phyloP scores from a whole-genome alignment of 2,888 invertebrate species.

The Hemaris fuciformis region DNA sequence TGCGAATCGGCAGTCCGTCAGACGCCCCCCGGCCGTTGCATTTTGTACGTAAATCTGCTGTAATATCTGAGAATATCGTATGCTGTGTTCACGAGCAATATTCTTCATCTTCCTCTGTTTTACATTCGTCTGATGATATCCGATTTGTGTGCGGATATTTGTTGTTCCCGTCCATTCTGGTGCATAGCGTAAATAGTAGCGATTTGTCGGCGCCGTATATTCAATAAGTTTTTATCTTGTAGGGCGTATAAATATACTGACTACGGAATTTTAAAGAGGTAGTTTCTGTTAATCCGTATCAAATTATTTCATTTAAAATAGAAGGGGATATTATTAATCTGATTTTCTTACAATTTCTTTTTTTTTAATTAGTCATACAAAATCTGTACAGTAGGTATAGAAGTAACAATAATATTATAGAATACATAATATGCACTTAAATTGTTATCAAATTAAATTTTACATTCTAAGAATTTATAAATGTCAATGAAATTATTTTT shows the following conservation, averaged over 20 bases:
- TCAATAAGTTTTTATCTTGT: not conserved
- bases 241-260: not conserved
- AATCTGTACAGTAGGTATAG: no score
- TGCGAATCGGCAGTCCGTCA: conserved; percentile 77
- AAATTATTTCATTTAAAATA: no score
- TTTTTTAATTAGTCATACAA: no score
- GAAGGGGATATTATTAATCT: no score
- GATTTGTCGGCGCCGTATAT: conserved; percentile 24
- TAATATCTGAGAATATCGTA: conserved; percentile 63
- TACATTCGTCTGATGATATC: conserved; percentile 43
- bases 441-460: no score
- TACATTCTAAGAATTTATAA: no score
- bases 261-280: no score
- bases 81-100: conserved; percentile 57
- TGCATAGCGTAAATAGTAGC: conserved; percentile 13
- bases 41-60: conserved; percentile 68
- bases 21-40: conserved; percentile 62
- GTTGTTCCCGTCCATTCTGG: conserved; percentile 24
- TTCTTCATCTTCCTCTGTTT: conserved; percentile 53
- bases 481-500: no score
- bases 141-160: conserved; percentile 29
- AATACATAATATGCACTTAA: no score
- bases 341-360: no score
- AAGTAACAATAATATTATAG: no score
- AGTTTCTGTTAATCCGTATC: no score